Evolutionary conservation across 2,797 vertebrate species (phyloP).

Genomic region (Picus viridis): DNA sequence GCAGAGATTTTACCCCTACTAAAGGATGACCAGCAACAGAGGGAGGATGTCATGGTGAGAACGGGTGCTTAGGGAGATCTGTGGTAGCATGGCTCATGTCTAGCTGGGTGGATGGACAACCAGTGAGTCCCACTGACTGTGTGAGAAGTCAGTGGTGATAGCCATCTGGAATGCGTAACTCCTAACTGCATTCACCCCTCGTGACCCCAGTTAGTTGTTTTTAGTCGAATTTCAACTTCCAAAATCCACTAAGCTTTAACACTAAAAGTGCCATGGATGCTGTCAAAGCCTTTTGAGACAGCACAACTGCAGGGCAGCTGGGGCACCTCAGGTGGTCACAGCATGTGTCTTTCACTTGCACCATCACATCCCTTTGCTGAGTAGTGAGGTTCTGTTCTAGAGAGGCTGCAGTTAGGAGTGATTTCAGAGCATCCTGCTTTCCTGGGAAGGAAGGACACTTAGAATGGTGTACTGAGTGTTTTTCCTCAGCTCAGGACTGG

Average conservation of each 20-base stretch:
- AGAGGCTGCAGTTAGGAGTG: neutral
- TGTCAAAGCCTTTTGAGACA: neutral
- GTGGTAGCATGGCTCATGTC: neutral
- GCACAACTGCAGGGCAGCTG: neutral
- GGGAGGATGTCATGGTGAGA: neutral
- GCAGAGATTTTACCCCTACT: neutral
- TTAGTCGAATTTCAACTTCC: neutral
- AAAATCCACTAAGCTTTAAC: neutral
- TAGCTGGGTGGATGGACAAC: neutral
- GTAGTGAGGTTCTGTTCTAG: neutral
- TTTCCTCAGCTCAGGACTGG: neutral
- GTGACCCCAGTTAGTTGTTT: neutral
- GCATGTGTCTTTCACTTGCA: neutral
- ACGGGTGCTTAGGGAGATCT: neutral
- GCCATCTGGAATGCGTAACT: neutral
- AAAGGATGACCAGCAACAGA: neutral
- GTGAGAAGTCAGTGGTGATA: neutral
- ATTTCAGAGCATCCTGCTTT: neutral
- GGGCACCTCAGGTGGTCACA: neutral
- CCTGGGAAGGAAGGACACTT: neutral
- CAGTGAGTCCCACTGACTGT: neutral
- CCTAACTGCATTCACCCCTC: neutral
- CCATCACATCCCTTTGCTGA: neutral
- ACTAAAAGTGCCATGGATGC: fast-evolving
- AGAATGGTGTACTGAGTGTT: neutral